Base-by-base conservation (phyloP, 2,797 vertebrate genomes). In the Microctenopoma stevenorrisi region DNA sequence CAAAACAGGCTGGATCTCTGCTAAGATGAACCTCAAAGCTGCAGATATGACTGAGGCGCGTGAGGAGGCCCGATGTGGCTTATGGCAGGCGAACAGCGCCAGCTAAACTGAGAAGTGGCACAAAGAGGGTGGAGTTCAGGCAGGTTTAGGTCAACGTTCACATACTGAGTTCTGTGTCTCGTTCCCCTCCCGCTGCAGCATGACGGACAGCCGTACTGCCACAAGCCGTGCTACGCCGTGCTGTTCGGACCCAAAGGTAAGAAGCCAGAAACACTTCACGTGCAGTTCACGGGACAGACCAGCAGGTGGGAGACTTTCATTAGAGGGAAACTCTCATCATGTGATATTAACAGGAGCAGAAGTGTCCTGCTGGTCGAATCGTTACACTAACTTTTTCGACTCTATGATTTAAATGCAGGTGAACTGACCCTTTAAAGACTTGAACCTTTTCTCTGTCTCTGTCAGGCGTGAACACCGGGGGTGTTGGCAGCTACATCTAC, bases 401-500 rank as follows among this genome's bases (percentile, higher is more conserved):
- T 33, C 7, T 4, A 1, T 33, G 30, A 33, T 33, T 33, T 33
- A 33, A 33, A 33, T 37, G 14, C 14, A 30, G 4, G 4, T 38
- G 25, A 30, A 10, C n/a, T n/a, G n/a, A 11, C 25, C 18, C n/a
- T 44, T 53, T 57, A 5, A 46, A 63, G 2, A 1, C 46, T 5
- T 37, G 11, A 2, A 37, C 35, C 6, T 3, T 37, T 37, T 9
- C 10, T 37, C 35, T 37, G 35, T 37, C 26, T 28, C 25, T 49
- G 30, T 68, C 80, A 93, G 95, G 95, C 46, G 95, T 95, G 25
- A 96, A 96, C 89, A 96, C 95, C 4, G 95, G 95, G 14, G 91
- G 94, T 0, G 94, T 96, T 3, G 95, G 95, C 64, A 96, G 95
- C 89, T 95, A 95, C 89, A 92, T 95, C 83, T 96, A 96, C 52